Evolutionary conservation across 2,888 invertebrate genomes (phyloP).

Genomic region (Patella depressa): DNA sequence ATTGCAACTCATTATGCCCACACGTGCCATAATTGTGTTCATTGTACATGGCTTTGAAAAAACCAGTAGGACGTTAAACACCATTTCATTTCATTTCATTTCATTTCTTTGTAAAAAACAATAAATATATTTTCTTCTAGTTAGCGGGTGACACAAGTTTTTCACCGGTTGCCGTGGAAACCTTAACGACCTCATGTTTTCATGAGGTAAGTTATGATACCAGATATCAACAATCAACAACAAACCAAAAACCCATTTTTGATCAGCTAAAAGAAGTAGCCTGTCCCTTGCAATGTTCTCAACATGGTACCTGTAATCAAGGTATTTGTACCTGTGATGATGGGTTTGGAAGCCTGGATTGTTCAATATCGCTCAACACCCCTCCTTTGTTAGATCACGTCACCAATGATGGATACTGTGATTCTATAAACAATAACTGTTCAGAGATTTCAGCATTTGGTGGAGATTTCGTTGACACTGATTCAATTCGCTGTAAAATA

Average conservation of each 20-base stretch:
- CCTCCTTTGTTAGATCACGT: neutral
- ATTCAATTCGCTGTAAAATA: neutral
- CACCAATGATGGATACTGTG: neutral
- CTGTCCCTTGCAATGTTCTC: neutral
- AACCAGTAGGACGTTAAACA: too few relatives aligned
- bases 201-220: conserved; percentile 1
- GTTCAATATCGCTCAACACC: neutral
- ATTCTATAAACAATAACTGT: neutral
- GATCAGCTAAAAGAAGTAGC: neutral
- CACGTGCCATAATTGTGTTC: too few relatives aligned
- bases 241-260: neutral
- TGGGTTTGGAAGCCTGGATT: neutral
- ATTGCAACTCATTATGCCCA: too few relatives aligned
- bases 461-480: neutral
- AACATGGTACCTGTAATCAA: conserved; percentile 6
- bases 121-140: neutral
- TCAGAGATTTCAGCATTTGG: neutral
- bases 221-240: neutral
- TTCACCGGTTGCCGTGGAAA: neutral
- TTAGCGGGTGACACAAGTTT: neutral
- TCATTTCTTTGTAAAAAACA: too few relatives aligned
- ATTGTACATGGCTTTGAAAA: too few relatives aligned
- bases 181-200: neutral
- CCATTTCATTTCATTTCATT: too few relatives aligned
- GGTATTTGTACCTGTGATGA: conserved; percentile 1